Base-by-base conservation (phyloP, 2,797 vertebrate genomes). In the Melanotaenia nigrans region DNA sequence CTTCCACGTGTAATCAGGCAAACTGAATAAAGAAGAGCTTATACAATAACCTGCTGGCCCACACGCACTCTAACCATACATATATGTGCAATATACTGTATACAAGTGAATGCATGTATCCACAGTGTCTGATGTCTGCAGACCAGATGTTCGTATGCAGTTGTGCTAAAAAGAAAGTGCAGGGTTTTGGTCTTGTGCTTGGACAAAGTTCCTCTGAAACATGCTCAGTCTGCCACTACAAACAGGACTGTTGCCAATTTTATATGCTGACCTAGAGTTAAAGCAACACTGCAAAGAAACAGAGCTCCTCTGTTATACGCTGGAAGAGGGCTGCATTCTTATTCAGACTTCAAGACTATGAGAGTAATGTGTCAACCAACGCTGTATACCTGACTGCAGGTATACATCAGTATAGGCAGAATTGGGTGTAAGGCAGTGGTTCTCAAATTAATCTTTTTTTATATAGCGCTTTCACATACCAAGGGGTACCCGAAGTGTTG, bases 1-100 rank as follows among this genome's bases (percentile, higher is more conserved):
- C 57, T 64, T 51, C 59, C 78, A 53, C 82, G 73, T 89, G 73
- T 89, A 88, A 91, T 91, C 83, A 89, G 78, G 71, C 63, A 61
- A 70, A 68, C 62, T 58, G 76, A 85, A 85, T 84, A 79, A 79
- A 86, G 73, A 82, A 38, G 1, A 62, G 85, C 75, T 79, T 76
- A 70, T 73, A 77, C 82, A 82, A 87, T 77, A 74, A 73, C 62
- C 71, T 69, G 45, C 70, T 24, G 75, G 84, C 47, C 71, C 81
- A 81, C 86, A 84, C 73, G 65, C 82, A 70, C 57, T 24, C 33
- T 11, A n/a, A 61, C 69, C 13, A 30, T 5, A 58, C 51, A 56
- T 65, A 35, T 32, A 68, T 56, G 45, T 66, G 42, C 18, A 38
- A 54, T 18, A 28, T 25, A 45, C 58, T 61, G 40, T 16, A 65